Evolutionary conservation across 2,113 vertebrate genomes (phyloP), one percentile per base, ranked within the genome.

Genomic region (Irena cyanogastra): DNA sequence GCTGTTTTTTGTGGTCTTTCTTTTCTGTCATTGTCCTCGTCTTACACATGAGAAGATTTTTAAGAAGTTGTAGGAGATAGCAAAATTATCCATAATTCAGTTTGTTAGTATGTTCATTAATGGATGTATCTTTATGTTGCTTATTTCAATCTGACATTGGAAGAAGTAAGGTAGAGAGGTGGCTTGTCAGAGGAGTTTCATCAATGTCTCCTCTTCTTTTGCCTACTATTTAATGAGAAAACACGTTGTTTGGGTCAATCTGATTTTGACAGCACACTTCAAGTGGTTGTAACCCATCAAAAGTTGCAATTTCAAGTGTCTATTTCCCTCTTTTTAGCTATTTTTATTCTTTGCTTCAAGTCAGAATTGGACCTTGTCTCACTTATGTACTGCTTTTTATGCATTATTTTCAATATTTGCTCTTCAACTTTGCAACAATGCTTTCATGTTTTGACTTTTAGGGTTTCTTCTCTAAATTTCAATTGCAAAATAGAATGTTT

Each of bases 61-160:
- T 2, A 1, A 28, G 52, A 13, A 17, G 7, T 2, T 39, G 4
- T 33, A 39, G 41, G 56, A 41, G 27, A 15, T 35, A 35, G 0
- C 4, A 56, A 39, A 26, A 33, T 39, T 39, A 45, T 52, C 14
- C 3, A 1, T 37, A 59, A 35, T 50, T 37, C 14, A 6, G 3
- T 59, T 81, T 85, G 10, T n/a, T 83, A 19, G 2, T 27, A 10
- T 45, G 19, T 49, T 72, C 24, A 9, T 10, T 20, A 45, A 18
- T 16, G 16, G 8, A 31, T 53, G 13, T n/a, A 0, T 26, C 53
- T 76, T 17, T 70, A 6, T 35, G 5, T 14, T 70, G 2, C 41
- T 54, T 66, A 2, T 57, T 84, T 70, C 23, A 7, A 0, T 50
- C 12, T 31, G 60, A 39, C 1, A 10, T 4, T 35, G 33, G 12